A percentile compares a stretch with the other conserved stretches of the same genome.
Evolutionary conservation across 2,797 vertebrate genomes (phyloP).

Genomic region (Pseudocheirus occidentalis): DNA sequence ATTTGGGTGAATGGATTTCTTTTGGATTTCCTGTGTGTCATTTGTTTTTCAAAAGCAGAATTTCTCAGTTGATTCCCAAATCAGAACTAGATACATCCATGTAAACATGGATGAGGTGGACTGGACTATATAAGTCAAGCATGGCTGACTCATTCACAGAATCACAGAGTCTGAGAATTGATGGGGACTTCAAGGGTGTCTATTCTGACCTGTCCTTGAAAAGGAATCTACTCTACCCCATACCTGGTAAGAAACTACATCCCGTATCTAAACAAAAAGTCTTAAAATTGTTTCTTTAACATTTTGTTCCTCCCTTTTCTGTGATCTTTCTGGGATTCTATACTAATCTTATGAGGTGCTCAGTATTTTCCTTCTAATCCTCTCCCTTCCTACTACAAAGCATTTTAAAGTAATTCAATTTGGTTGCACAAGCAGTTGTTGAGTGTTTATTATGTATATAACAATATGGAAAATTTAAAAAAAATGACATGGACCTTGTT

Average conservation of each 20-base stretch:
- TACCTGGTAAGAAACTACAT: not conserved
- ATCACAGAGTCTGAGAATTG: not conserved
- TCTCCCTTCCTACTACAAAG: not conserved
- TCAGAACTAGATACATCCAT: not conserved
- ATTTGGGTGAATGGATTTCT: not conserved
- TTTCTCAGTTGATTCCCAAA: not conserved
- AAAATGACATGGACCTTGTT: not conserved
- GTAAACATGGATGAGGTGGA: not conserved
- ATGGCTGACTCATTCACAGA: not conserved
- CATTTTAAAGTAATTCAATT: not conserved
- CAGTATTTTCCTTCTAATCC: not conserved
- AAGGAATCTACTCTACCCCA: not conserved
- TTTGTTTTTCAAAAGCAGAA: not conserved
- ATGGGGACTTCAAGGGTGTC: not conserved
- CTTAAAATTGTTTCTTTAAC: not conserved
- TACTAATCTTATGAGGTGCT: not conserved
- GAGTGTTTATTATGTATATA: not conserved
- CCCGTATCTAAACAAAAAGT: not conserved
- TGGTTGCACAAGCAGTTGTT: rapidly evolving
- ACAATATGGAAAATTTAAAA: not conserved
- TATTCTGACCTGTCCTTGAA: not conserved
- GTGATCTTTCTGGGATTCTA: not conserved
- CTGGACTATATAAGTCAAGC: not conserved
- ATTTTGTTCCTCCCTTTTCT: not conserved
- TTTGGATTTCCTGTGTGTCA: not conserved